phyloP scores from a whole-genome alignment of 2,113 vertebrate species.

The Gallinago media region DNA sequence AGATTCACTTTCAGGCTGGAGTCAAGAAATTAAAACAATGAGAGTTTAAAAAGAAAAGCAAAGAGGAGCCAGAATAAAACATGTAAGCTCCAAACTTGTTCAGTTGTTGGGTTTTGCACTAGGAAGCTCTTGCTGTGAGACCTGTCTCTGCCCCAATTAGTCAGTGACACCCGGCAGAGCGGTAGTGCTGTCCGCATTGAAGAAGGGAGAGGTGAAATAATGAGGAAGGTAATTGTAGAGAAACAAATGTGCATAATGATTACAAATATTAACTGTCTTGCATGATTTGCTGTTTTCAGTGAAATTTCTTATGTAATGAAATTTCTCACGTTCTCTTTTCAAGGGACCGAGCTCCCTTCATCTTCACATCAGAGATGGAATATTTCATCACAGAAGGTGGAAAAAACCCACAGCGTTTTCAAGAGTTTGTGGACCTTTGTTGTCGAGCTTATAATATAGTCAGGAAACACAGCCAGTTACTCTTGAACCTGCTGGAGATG shows the following conservation, averaged over 20 bases:
- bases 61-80: not conserved
- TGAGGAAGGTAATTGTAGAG: not conserved
- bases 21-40: not conserved
- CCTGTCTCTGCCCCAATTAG: not conserved
- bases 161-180: not conserved
- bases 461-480: slow-evolving; percentile 81
- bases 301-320: not conserved
- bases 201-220: not conserved
- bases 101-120: not conserved
- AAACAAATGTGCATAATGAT: not conserved
- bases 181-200: not conserved
- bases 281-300: not conserved
- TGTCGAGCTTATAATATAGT: slow-evolving; percentile 88
- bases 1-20: slow-evolving; percentile 1
- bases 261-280: not conserved
- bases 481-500: slow-evolving; percentile 89
- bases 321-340: slow-evolving; percentile 6
- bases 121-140: not conserved
- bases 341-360: slow-evolving; percentile 90
- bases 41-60: not conserved
- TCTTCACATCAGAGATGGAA: slow-evolving; percentile 93
- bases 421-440: slow-evolving; percentile 91
- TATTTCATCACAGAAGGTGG: slow-evolving; percentile 91
- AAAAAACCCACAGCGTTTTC: slow-evolving; percentile 82
- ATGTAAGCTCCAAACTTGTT: not conserved